Evolutionary conservation across 2,797 vertebrate species (phyloP), one percentile per base, ranked within the genome.

Genomic region (Etheostoma nigrum): DNA sequence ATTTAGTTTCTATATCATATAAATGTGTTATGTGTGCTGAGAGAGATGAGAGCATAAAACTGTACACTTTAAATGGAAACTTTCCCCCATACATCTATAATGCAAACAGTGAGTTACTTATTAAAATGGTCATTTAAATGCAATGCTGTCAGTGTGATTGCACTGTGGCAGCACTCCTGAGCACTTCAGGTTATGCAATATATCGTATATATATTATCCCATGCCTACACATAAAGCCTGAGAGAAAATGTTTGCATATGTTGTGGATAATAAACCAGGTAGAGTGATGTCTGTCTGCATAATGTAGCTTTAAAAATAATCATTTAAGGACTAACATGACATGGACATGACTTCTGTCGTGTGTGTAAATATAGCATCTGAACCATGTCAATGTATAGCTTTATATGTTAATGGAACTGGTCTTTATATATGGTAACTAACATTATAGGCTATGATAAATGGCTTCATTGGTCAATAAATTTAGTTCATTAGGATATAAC

Each of bases 401-500:
- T 67, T 18, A 57, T 47, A 44, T 80, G 61, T 63, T 59, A 58
- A 63, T 75, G 63, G 57, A 69, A 66, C 16, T 48, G 51, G n/a
- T 57, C 16, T 78, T 76, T 83, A 72, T 65, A 47, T 73, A 10
- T 67, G 68, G 59, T 82, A 75, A 88, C 76, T 79, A 83, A 85
- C 69, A 76, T 85, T 67, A 75, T 36, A 78, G 59, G 30, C 30
- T 33, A 63, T 86, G 80, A 91, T 75, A 77, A 88, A 90, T 79
- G 68, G 49, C 61, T 23, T 57, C 49, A 71, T 58, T 44, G 80
- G 81, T 92, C 90, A 89, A 92, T 92, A 88, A 40, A 89, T 89
- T 84, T 76, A 88, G 81, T 92, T 87, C 86, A 92, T 91, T 88
- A 90, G 91, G 84, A 92, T 91, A 90, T 90, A 91, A 91, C 90